These are phyloP conservation scores for Chloroclysta siterata DNA, from an alignment of 2,888 invertebrate genomes.

Conservation along the genomic window DNA sequence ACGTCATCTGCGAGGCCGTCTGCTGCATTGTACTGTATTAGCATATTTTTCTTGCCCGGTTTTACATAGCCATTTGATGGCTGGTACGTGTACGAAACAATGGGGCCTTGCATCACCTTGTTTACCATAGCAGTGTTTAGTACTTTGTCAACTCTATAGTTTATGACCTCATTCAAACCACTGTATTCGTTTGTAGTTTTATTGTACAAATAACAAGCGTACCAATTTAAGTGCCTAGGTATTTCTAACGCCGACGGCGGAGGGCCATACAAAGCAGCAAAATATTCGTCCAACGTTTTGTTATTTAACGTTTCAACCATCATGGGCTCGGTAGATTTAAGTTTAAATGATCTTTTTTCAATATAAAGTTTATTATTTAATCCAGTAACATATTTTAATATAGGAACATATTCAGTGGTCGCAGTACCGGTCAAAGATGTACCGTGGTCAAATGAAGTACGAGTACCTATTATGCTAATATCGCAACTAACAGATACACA, in stretches of 20 bases:
- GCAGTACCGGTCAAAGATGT: background rate
- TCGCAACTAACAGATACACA: background rate
- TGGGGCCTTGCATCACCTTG: no score
- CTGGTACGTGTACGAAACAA: no score
- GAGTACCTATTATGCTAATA: background rate
- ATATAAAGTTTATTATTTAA: background rate
- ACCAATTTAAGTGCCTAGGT: no score
- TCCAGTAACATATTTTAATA: background rate
- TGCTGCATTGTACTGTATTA: no score
- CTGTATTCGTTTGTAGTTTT: no score
- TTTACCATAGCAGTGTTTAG: no score
- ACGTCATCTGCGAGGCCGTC: background rate
- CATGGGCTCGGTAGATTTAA: background rate
- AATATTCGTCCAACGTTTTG: background rate
- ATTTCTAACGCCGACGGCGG: no score
- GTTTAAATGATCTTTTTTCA: background rate
- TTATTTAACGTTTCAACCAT: background rate
- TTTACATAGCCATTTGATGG: no score
- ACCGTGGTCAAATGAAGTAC: background rate
- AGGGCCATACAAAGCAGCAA: background rate
- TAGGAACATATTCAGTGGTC: background rate
- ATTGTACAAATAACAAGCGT: no score
- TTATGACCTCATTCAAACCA: no score
- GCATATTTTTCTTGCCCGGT: no score
- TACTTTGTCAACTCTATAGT: no score